Conservation (phyloP, 1,140 invertebrate genomes). For the Lasioglossum baleicum region DNA sequence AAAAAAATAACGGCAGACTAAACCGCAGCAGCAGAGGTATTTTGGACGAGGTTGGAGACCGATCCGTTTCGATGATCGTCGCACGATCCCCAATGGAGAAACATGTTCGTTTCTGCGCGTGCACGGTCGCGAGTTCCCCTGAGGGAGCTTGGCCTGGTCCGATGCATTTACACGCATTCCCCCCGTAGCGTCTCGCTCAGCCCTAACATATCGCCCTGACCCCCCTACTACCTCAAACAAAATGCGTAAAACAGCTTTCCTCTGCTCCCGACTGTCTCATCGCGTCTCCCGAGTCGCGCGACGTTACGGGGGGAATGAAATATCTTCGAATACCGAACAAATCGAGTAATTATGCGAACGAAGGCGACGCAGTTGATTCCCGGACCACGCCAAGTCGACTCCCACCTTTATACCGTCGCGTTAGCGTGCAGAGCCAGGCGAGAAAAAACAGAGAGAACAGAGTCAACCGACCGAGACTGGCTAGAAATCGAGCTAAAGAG, state of each 20-base stretch:
- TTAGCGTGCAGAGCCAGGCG: not conserved
- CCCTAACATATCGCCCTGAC: too few species aligned
- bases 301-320: too few species aligned
- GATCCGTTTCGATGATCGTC: conserved; percentile 49
- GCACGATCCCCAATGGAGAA: conserved; percentile 13
- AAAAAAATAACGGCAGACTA: conserved; percentile 73
- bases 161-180: not conserved
- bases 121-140: conserved; percentile 22
- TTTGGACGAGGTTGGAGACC: conserved; percentile 76
- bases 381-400: too few species aligned
- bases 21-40: conserved; percentile 80
- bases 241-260: too few species aligned
- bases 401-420: too few species aligned
- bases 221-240: too few species aligned
- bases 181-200: too few species aligned
- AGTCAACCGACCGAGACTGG: not conserved
- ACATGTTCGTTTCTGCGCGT: conserved; percentile 25
- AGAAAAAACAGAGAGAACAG: conserved; percentile 10
- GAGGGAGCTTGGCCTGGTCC: conserved; percentile 11
- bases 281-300: too few species aligned
- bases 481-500: not conserved
- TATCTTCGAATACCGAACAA: too few species aligned
- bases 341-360: too few species aligned
- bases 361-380: too few species aligned
- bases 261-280: too few species aligned